A percentile compares a stretch with the other conserved stretches of the same genome.
Conservation (phyloP, 2,797 vertebrate genomes). For the Petrocephalus schoutedeni region DNA sequence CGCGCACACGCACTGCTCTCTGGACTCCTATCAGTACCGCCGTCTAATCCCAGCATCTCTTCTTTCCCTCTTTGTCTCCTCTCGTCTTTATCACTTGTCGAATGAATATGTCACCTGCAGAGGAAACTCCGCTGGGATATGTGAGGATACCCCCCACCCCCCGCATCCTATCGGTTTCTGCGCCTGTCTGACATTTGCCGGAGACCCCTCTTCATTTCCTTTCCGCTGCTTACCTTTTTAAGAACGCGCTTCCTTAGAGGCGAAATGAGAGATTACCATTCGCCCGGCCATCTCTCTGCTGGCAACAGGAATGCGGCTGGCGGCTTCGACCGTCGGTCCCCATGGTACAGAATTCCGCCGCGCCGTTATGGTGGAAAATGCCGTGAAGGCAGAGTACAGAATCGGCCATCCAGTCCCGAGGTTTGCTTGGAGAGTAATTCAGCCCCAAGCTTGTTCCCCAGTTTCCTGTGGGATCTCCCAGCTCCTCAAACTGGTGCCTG, state of each 20-base stretch:
- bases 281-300: background rate
- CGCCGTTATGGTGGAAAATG: background rate
- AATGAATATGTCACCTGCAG: slow-evolving; percentile 58
- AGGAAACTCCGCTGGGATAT: slow-evolving; percentile 78
- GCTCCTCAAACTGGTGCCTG: background rate
- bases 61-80: slow-evolving; percentile 30
- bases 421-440: background rate
- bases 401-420: background rate
- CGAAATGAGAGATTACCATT: background rate
- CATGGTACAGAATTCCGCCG: background rate
- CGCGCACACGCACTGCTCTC: background rate
- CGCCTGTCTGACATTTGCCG: background rate
- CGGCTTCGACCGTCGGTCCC: background rate
- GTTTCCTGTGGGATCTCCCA: background rate
- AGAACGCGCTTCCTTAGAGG: background rate
- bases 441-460: background rate
- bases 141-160: slow-evolving; percentile 58
- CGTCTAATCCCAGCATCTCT: slow-evolving; percentile 41
- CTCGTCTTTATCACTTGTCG: slow-evolving; percentile 34
- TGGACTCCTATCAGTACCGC: slow-evolving; percentile 8
- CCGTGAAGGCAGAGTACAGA: background rate
- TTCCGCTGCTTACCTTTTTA: slow-evolving; percentile 21
- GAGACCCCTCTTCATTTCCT: background rate
- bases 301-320: slow-evolving; percentile 28
- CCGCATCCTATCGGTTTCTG: slow-evolving; percentile 44